These are phyloP conservation scores for Melinopterus prodromus DNA, from an alignment of 2,888 invertebrate species.

Conservation along the genomic window DNA sequence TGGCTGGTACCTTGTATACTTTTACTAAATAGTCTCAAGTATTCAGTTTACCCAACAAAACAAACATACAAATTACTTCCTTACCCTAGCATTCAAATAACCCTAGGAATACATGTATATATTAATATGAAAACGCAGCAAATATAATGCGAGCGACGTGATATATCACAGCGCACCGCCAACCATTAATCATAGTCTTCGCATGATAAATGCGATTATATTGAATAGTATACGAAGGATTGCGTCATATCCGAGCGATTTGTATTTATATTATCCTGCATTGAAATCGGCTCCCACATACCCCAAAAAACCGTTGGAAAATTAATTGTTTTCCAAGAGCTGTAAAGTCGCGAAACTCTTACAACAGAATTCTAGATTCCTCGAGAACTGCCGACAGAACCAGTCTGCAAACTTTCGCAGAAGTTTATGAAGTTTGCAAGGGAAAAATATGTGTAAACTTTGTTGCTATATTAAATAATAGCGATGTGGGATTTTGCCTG, in stretches of 20 bases:
- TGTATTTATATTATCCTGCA: neutral
- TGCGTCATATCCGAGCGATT: neutral
- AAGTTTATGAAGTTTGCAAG: neutral
- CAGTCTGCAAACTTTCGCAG: neutral
- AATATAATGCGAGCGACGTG: neutral
- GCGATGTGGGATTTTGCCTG: neutral
- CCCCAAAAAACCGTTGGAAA: neutral
- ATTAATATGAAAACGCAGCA: neutral
- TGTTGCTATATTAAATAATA: neutral
- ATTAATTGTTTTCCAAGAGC: neutral
- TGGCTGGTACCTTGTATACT: no score
- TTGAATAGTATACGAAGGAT: neutral
- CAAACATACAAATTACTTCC: neutral
- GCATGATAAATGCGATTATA: neutral
- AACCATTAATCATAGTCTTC: constrained; percentile 4
- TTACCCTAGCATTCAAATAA: neutral
- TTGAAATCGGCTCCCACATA: neutral
- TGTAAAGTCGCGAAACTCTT: neutral
- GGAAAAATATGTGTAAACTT: neutral
- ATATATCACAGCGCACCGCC: neutral
- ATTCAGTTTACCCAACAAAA: neutral
- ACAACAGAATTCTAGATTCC: neutral
- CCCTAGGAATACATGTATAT: neutral
- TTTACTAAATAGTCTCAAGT: neutral
- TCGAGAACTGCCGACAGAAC: neutral